Base-by-base conservation (phyloP, 2,113 vertebrate genomes). In the Corythornis madagascariensis region DNA sequence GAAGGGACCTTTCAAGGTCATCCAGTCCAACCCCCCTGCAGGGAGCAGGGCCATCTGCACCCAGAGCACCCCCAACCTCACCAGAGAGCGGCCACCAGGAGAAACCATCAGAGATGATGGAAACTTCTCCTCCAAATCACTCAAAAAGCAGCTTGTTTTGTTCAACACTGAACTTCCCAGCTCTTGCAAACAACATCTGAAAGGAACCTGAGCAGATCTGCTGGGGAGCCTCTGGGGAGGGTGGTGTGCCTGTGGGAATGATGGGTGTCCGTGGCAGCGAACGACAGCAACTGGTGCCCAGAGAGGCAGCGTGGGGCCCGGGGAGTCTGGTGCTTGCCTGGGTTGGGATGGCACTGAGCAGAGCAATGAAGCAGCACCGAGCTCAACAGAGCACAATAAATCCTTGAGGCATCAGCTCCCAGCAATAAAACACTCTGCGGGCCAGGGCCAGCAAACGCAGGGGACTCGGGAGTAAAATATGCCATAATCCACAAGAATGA, bases 41-140 rank as follows among this genome's bases (percentile, higher is more conserved):
- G 56, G 19, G 31, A 59, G 56, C 56, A 59, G 56, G 31, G 19
- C n/a, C 56, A 59, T 59, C 55, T 56, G 26, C 53, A 29, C 9
- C 53, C 53, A 26, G 15, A 55, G 28, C 53, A 29, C 53, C 31
- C 53, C 28, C 53, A 56, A 29, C 53, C 53, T 61, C 29, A 74
- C 83, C 87, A 87, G 93, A 9, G 38, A 38, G 38, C 38, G 10
- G 38, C 38, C 38, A 38, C 83, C 87, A 87, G 93, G 74, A 92
- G 83, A 92, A 87, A 80, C 83, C 74, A 84, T 72, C 74, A 38
- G 53, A 12, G 77, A 86, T 86, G 86, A 88, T 53, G 90, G 59
- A 84, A 92, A 76, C 70, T 79, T 84, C 90, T 26, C 28, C 90
- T 90, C 86, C 77, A 56, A 92, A 86, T 70, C 82, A 71, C 45